Conservation (phyloP, 2,888 invertebrate genomes). For the Andrena bucephala region DNA sequence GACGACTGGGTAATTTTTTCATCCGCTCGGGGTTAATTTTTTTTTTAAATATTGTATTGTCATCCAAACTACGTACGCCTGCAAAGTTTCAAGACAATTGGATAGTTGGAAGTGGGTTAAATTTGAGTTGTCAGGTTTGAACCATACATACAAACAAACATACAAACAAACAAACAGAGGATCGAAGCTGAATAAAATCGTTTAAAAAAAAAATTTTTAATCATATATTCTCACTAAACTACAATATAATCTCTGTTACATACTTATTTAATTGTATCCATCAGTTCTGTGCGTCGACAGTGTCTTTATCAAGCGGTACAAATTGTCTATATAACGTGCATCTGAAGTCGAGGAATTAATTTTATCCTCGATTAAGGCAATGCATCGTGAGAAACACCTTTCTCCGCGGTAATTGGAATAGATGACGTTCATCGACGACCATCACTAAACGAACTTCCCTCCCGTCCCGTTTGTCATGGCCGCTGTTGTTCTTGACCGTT, state of each 20-base stretch:
- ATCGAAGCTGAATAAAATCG: too few species aligned
- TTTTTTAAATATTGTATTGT: too few species aligned
- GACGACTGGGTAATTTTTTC: too few species aligned
- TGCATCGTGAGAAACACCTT: not conserved
- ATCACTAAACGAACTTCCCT: not conserved
- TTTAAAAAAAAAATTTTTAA: not conserved
- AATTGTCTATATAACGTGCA: not conserved
- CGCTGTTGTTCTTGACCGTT: not conserved
- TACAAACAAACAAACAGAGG: too few species aligned
- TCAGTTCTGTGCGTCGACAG: not conserved
- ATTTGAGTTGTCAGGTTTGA: too few species aligned
- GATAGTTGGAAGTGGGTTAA: too few species aligned
- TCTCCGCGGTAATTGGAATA: not conserved
- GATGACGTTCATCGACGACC: not conserved
- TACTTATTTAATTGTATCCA: not conserved
- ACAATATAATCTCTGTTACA: slow-evolving; percentile 2
- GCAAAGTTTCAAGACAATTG: too few species aligned
- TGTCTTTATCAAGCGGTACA: not conserved
- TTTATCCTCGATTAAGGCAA: too few species aligned
- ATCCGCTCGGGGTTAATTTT: too few species aligned
- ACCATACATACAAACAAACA: too few species aligned
- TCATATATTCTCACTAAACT: not conserved
- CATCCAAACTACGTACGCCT: too few species aligned
- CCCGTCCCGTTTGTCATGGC: too few species aligned
- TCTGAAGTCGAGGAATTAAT: not conserved